phyloP scores from a whole-genome alignment of 2,797 vertebrate genomes.

The Tarsius wallacei region DNA sequence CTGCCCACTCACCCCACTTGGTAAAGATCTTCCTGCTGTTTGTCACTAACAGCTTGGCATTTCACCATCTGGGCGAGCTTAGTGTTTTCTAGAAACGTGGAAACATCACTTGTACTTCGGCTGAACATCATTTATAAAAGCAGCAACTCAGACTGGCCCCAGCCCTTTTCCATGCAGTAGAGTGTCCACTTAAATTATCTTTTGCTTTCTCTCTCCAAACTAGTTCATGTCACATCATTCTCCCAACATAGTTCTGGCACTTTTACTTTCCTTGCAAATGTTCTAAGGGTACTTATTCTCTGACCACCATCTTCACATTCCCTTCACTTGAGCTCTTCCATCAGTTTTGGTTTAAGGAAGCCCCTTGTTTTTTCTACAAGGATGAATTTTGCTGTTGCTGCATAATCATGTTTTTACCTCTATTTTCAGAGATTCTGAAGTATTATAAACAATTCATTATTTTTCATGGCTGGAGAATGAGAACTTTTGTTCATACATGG shows the following conservation, averaged over 20 bases:
- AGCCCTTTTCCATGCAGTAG: background rate
- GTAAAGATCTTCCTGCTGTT: constrained; percentile 67
- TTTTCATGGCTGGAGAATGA: background rate
- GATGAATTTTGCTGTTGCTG: background rate
- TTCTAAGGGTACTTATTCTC: background rate
- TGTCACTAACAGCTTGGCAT: constrained; percentile 62
- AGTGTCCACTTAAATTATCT: background rate
- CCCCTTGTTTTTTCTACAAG: background rate
- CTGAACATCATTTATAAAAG: constrained; percentile 33
- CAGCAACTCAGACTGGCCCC: background rate
- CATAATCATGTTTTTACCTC: background rate
- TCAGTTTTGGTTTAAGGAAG: background rate
- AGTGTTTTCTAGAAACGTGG: constrained; percentile 50
- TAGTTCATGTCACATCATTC: background rate
- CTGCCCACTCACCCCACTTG: constrained; percentile 52
- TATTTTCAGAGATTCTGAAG: background rate
- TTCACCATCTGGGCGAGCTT: constrained; percentile 70
- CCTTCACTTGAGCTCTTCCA: background rate
- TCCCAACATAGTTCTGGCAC: background rate
- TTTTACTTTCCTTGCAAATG: background rate
- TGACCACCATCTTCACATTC: background rate
- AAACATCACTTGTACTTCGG: constrained; percentile 38
- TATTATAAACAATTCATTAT: background rate
- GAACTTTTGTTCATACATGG: constrained; percentile 1
- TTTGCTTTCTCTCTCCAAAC: constrained; percentile 5